Percentiles rank a stretch among this genome's conserved stretches.
phyloP scores from a whole-genome alignment of 2,888 invertebrate genomes.

The Parthenolecanium corni region DNA sequence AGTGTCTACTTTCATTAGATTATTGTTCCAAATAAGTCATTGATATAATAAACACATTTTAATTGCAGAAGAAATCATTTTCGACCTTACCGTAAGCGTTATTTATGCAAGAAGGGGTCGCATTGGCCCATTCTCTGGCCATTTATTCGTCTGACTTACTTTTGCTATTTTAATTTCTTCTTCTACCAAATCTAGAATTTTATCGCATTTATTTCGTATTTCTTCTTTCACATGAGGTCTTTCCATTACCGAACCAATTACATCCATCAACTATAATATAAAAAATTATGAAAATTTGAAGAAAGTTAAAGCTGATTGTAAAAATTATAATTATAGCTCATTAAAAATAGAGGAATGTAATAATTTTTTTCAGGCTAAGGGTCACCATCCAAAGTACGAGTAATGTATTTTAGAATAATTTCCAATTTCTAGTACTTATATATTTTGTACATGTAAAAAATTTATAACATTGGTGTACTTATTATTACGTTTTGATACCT shows the following conservation, averaged over 20 bases:
- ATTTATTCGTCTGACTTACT: no score
- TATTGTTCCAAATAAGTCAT: no score
- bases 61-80: no score
- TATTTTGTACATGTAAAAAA: no score
- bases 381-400: background rate
- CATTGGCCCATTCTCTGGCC: no score
- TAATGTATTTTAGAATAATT: background rate
- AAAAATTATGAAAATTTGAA: background rate
- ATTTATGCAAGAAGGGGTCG: no score
- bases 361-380: background rate
- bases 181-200: constrained; percentile 65
- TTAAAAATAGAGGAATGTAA: background rate
- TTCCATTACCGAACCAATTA: constrained; percentile 76
- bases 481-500: background rate
- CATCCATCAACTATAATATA: constrained; percentile 62
- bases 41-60: no score
- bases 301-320: background rate
- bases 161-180: constrained; percentile 58
- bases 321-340: no score
- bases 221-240: constrained; percentile 76
- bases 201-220: constrained; percentile 72
- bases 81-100: no score
- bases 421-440: no score
- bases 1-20: no score
- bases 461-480: no score